Percentiles rank a stretch among this genome's conserved stretches.
These are phyloP conservation scores for Bombus waltoni DNA, from an alignment of 1,140 invertebrate species.

Conservation along the genomic window DNA sequence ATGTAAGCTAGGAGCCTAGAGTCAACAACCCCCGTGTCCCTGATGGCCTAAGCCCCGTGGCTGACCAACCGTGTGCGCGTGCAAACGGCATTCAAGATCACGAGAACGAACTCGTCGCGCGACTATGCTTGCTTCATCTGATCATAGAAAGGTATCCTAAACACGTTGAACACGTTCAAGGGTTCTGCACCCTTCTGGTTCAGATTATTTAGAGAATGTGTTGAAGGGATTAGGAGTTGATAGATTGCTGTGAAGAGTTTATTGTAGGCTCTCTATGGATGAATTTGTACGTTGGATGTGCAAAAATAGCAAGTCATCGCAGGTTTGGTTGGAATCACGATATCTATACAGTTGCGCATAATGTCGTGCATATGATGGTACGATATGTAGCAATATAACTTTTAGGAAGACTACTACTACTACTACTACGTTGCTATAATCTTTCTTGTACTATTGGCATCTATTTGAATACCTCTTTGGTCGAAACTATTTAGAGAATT, in stretches of 20 bases:
- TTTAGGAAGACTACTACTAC: too few relatives aligned
- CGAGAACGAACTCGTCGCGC: not conserved
- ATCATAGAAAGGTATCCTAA: not conserved
- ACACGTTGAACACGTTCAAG: not conserved
- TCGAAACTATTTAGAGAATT: too few relatives aligned
- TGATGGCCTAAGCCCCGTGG: conserved; percentile 54
- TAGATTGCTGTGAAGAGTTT: not conserved
- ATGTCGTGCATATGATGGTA: too few relatives aligned
- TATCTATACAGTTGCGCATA: too few relatives aligned
- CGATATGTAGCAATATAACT: too few relatives aligned
- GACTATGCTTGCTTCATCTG: not conserved
- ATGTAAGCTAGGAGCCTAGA: conserved; percentile 50
- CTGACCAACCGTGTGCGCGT: not conserved
- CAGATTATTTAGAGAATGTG: not conserved
- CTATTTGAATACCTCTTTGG: too few relatives aligned
- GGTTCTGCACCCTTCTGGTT: not conserved
- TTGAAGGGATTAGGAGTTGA: not conserved
- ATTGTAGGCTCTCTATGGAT: not conserved
- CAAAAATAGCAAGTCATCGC: too few relatives aligned
- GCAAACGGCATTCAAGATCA: conserved; percentile 36
- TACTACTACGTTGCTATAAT: too few relatives aligned
- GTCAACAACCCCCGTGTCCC: conserved; percentile 70
- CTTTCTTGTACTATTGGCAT: too few relatives aligned
- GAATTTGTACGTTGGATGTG: not conserved
- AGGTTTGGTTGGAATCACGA: too few relatives aligned